A percentile compares a stretch with the other conserved stretches of the same genome.
Evolutionary conservation across 2,113 vertebrate genomes (phyloP).

Genomic region (Bambusicola thoracicus): DNA sequence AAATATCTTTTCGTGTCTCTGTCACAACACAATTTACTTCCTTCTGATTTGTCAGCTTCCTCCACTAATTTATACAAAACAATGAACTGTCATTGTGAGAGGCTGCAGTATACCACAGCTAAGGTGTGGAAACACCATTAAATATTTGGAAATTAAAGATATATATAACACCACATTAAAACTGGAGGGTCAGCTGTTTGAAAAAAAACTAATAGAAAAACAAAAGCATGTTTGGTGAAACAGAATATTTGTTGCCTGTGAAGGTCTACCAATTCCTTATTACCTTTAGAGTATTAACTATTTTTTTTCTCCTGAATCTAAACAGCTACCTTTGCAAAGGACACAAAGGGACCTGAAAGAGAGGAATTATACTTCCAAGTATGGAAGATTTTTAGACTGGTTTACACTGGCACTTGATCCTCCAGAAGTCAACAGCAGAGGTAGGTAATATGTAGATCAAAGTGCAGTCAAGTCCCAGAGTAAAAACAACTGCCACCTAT

Average conservation of each 20-base stretch:
- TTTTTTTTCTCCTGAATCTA: background rate
- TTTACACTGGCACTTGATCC: background rate
- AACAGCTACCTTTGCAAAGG: background rate
- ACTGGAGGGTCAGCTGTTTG: background rate
- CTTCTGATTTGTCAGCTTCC: constrained; percentile 10
- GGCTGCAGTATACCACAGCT: background rate
- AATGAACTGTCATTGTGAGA: constrained; percentile 22
- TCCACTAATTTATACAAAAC: constrained; percentile 22
- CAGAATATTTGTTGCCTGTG: fast-evolving
- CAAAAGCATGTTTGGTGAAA: background rate
- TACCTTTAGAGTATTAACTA: background rate
- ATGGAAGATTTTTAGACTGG: background rate
- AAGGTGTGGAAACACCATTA: background rate
- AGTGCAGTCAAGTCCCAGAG: background rate
- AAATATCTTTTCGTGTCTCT: constrained; percentile 36
- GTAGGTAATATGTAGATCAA: background rate
- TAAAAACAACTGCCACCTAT: background rate
- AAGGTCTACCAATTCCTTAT: background rate
- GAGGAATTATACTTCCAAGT: background rate
- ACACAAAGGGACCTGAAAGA: background rate
- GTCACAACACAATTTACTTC: constrained; percentile 64
- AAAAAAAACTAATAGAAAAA: background rate
- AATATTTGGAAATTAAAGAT: constrained; percentile 28
- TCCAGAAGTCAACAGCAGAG: background rate
- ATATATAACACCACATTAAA: background rate